Percentiles rank a stretch among this genome's conserved stretches.
These are phyloP conservation scores for Acromyrmex echinatior DNA, from an alignment of 1,140 invertebrate species.

Conservation along the genomic window DNA sequence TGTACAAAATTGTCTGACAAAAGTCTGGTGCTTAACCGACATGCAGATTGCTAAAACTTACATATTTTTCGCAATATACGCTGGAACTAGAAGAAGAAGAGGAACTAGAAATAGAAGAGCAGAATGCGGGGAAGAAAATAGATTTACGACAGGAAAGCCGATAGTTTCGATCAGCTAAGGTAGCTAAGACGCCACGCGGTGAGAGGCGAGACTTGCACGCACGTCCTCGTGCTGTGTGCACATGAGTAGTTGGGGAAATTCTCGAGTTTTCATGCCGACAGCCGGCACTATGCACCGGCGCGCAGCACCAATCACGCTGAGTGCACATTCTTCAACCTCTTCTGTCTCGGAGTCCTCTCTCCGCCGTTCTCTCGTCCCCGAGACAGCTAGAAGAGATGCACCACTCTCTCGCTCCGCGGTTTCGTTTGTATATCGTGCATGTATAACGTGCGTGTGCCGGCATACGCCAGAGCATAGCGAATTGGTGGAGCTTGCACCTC, in stretches of 20 bases:
- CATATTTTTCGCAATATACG: slow-evolving; percentile 6
- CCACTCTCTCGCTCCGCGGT: slow-evolving; percentile 36
- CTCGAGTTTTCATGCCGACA: slow-evolving; percentile 75
- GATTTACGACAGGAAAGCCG: slow-evolving; percentile 47
- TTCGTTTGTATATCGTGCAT: slow-evolving; percentile 68
- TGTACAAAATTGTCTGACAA: not conserved
- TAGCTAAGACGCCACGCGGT: slow-evolving; percentile 39
- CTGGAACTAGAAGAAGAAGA: not conserved
- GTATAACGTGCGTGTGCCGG: slow-evolving; percentile 14
- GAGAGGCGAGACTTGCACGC: not conserved
- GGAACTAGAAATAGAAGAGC: not conserved
- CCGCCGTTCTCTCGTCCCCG: slow-evolving; percentile 57
- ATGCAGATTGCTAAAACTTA: not conserved
- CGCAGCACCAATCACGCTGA: slow-evolving; percentile 83
- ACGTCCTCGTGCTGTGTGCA: slow-evolving; percentile 40
- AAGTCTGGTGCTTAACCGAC: not conserved
- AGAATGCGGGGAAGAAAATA: not conserved
- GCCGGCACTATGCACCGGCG: slow-evolving; percentile 57
- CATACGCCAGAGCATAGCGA: slow-evolving; percentile 10
- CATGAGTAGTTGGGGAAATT: slow-evolving; percentile 67
- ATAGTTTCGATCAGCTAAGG: slow-evolving; percentile 69
- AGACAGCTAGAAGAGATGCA: slow-evolving; percentile 69
- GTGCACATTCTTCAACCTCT: slow-evolving; percentile 84
- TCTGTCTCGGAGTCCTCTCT: slow-evolving; percentile 53
- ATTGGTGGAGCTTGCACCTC: slow-evolving; percentile 36